phyloP scores from a whole-genome alignment of 2,797 vertebrate species.

The Chelidonichthys spinosus region DNA sequence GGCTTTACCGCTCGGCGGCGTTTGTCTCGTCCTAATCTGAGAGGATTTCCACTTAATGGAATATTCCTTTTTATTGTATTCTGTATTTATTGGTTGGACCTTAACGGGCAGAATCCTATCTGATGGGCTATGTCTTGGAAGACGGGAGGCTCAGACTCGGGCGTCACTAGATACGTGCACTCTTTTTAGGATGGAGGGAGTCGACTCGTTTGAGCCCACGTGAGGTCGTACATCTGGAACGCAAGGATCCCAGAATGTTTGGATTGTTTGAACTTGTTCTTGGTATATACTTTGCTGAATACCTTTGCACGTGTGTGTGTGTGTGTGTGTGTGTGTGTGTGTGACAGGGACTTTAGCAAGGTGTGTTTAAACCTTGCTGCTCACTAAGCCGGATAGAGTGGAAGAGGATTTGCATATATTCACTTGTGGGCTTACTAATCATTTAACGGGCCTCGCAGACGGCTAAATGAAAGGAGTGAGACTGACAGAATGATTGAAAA shows the following conservation, averaged over 20 bases:
- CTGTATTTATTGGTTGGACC: conserved; percentile 62
- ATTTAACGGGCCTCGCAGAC: conserved; percentile 67
- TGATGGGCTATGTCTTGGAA: conserved; percentile 57
- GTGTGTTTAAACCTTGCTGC: conserved; percentile 71
- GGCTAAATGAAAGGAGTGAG: conserved; percentile 55
- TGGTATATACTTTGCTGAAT: conserved; percentile 45
- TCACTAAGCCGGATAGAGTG: conserved; percentile 75
- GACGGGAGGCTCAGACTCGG: conserved; percentile 43
- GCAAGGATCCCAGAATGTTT: conserved; percentile 15
- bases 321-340: conserved; percentile 18
- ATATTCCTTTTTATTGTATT: conserved; percentile 50
- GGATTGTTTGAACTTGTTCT: conserved; percentile 47
- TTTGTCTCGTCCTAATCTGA: conserved; percentile 76
- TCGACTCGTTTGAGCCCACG: conserved; percentile 7
- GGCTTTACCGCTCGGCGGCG: conserved; percentile 57
- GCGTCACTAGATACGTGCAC: conserved; percentile 36
- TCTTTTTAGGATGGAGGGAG: conserved; percentile 36
- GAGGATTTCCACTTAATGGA: conserved; percentile 76
- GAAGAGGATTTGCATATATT: conserved; percentile 81
- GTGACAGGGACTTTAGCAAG: conserved; percentile 57
- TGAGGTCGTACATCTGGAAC: conserved; percentile 13
- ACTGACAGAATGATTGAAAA: conserved; percentile 36
- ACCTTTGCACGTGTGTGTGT: conserved; percentile 30
- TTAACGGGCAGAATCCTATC: conserved; percentile 55
- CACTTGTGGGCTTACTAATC: conserved; percentile 76